Evolutionary conservation across 2,113 vertebrate genomes (phyloP).

Genomic region (Anhinga anhinga): DNA sequence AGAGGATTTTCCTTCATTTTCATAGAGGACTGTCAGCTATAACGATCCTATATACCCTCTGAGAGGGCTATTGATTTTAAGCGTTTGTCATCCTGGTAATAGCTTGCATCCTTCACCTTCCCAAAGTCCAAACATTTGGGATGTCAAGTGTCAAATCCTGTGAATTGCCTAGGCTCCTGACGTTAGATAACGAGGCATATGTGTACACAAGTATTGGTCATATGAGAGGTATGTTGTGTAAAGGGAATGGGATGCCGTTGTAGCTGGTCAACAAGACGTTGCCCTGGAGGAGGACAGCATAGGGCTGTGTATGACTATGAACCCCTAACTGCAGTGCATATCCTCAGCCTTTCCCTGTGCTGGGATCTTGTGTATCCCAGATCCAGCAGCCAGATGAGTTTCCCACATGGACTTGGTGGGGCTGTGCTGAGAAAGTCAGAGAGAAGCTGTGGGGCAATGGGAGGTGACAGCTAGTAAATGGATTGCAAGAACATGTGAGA

Average conservation of each 20-base stretch:
- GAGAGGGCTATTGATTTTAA: background rate
- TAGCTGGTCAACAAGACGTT: background rate
- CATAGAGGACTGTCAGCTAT: background rate
- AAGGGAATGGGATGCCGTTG: background rate
- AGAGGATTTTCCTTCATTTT: background rate
- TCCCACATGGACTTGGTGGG: rapidly evolving
- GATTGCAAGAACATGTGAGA: background rate
- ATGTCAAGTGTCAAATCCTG: background rate
- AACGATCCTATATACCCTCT: background rate
- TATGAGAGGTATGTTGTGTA: background rate
- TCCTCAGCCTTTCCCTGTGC: background rate
- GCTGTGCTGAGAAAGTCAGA: background rate
- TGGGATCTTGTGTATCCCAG: background rate
- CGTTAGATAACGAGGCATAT: rapidly evolving
- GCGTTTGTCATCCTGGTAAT: background rate
- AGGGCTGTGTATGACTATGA: background rate
- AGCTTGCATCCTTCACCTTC: background rate
- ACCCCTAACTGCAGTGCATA: background rate
- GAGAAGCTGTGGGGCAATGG: background rate
- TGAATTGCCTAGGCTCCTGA: background rate
- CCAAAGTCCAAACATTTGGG: background rate
- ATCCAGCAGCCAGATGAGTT: background rate
- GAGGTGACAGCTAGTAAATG: background rate
- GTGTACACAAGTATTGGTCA: background rate
- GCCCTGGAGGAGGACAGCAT: background rate